phyloP scores from a whole-genome alignment of 37 sponge, comb jelly and placozoan species.

The Ephydatia muelleri region DNA sequence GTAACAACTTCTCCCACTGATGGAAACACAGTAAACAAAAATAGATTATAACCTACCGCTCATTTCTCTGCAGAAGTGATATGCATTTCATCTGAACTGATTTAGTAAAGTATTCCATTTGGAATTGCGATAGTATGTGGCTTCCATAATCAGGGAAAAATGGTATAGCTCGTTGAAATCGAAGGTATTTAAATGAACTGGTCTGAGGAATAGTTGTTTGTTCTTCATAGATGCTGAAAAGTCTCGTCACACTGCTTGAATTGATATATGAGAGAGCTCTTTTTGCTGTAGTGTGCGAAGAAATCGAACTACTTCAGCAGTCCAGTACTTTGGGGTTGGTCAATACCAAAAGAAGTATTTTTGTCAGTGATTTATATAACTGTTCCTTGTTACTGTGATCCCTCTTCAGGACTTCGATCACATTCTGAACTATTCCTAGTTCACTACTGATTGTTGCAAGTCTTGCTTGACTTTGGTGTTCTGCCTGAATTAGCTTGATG shows the following conservation, averaged over 20 bases:
- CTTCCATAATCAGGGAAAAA: constrained; percentile 38
- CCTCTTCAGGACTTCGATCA: background rate
- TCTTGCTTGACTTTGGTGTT: no score
- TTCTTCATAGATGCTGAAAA: background rate
- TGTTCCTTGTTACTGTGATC: background rate
- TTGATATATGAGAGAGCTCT: background rate
- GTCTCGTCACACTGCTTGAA: background rate
- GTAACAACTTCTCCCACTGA: no score
- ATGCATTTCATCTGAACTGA: background rate
- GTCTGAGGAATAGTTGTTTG: background rate
- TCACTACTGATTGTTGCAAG: background rate
- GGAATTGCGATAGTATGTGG: constrained; percentile 22
- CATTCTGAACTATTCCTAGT: background rate
- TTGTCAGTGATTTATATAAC: background rate
- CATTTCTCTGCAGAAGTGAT: background rate
- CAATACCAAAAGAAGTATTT: background rate
- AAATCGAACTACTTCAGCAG: background rate
- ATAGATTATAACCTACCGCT: background rate
- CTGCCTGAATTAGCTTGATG: background rate
- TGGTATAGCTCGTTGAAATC: constrained; percentile 54
- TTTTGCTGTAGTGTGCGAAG: background rate
- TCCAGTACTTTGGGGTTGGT: background rate
- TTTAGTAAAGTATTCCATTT: background rate
- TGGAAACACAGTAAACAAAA: background rate
- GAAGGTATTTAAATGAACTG: constrained; percentile 22